phyloP scores from a whole-genome alignment of 2,888 invertebrate species.

The Pyrrhosoma nymphula region DNA sequence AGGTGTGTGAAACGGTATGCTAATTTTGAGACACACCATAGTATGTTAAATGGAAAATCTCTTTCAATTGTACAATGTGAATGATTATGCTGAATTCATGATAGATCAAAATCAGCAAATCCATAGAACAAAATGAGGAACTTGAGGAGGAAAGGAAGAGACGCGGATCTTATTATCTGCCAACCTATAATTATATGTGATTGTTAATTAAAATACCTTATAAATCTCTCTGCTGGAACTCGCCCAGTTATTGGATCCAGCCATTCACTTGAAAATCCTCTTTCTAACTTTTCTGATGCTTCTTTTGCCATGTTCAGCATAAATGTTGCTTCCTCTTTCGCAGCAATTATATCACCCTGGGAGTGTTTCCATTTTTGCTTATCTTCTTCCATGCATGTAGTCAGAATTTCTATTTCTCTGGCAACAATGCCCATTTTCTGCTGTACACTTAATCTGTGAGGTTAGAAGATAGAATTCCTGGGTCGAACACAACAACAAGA shows the following conservation, averaged over 20 bases:
- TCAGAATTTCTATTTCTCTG: slow-evolving; percentile 26
- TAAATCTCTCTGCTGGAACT: slow-evolving; percentile 31
- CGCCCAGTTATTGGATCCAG: slow-evolving; percentile 5
- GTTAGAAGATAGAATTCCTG: neutral
- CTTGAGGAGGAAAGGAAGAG: too few species aligned
- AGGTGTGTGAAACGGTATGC: too few species aligned
- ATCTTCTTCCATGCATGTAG: neutral
- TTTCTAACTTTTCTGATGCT: slow-evolving; percentile 6
- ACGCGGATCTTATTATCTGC: too few species aligned
- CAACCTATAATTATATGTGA: too few species aligned
- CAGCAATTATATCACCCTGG: neutral
- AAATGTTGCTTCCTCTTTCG: neutral
- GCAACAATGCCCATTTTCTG: slow-evolving; percentile 36
- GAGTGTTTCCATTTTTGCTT: slow-evolving; percentile 28
- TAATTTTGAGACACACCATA: too few species aligned
- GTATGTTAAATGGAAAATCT: too few species aligned
- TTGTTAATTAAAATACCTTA: neutral
- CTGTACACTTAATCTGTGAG: slow-evolving; percentile 20
- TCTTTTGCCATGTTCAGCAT: neutral
- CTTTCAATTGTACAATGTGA: too few species aligned
- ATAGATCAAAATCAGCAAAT: too few species aligned
- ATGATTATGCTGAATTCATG: too few species aligned
- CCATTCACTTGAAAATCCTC: slow-evolving; percentile 18
- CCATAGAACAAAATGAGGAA: too few species aligned
- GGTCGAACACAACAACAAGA: too few species aligned